Evolutionary conservation across 1,140 invertebrate genomes (phyloP), one percentile per base, ranked within the genome.

Genomic region (Cardiocondyla obscurior): DNA sequence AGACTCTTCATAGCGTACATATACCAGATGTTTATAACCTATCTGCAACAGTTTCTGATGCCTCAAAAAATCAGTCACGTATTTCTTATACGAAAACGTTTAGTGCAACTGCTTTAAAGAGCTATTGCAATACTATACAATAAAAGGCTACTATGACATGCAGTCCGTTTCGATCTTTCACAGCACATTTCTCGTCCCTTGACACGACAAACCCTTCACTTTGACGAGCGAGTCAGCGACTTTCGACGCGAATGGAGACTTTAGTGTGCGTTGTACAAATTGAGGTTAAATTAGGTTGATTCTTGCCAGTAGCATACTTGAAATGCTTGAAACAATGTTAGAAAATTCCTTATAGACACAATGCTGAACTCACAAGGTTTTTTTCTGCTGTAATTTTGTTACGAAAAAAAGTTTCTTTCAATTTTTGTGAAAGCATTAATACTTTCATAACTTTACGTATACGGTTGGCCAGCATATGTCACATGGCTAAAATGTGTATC

Each of bases 1-100:
- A 82, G 84, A 85, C 51, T 87, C 82, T 72, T 88, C 86, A 88
- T 88, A 88, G 57, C 87, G 86, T 57, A 72, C 10, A 16, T 16
- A 16, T 85, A 39, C 42, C 30, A 55, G 73, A 53, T 65, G 51
- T 19, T 76, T 82, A 85, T 88, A 88, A 88, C 85, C 86, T 88
- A 58, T 3, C n/a, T 7, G 12, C 30, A 10, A 12, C 53, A 7
- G 25, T 39, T 4, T 22, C 22, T 0, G 14, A 19, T 4, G 53
- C 16, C 14, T 46, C 46, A 14, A 39, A 46, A 14, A 64, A 30
- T 55, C 33, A 25, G 3, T 3, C 6, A 53, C 58, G 39, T 33
- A 10, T 22, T 8, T 46, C 16, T 30, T 19, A 10, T 8, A 7
- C 10, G 14, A 44, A n/a, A n/a, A n/a, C n/a, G n/a, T n/a, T n/a